Conservation (phyloP, 2,888 invertebrate species). For the Anthrax anthrax region DNA sequence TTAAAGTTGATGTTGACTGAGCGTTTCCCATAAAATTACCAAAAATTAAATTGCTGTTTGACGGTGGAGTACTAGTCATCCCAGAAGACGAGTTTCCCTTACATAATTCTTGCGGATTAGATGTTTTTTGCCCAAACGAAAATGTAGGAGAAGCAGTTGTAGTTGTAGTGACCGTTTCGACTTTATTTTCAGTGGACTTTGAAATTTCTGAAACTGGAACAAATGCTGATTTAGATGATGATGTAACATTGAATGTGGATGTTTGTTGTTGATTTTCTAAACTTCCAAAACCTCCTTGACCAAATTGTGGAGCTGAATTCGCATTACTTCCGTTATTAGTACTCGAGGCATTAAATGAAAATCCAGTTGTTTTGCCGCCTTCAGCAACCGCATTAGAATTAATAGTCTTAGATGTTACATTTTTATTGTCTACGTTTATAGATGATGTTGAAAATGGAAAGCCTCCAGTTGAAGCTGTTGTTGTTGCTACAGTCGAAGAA, state of each 20-base stretch:
- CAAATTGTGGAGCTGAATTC: no score
- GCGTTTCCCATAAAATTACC: neutral
- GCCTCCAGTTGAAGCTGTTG: neutral
- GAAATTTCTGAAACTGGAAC: neutral
- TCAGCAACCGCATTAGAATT: neutral
- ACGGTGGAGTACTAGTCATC: no score
- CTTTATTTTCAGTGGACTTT: neutral
- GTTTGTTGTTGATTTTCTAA: no score
- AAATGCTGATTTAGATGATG: neutral
- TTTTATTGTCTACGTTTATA: neutral
- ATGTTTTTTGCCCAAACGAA: no score
- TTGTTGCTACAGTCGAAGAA: constrained; percentile 1
- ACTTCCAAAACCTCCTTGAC: no score
- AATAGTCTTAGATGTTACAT: neutral
- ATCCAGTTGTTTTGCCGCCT: neutral
- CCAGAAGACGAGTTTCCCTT: no score
- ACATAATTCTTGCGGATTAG: no score
- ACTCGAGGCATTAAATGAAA: no score
- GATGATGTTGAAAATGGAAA: neutral
- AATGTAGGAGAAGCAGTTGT: neutral
- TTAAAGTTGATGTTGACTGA: neutral
- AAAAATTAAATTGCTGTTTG: neutral
- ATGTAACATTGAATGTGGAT: no score
- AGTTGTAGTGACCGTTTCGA: neutral
- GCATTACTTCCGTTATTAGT: no score